Evolutionary conservation across 2,797 vertebrate species (phyloP).

Genomic region (Enteromius viviparus): DNA sequence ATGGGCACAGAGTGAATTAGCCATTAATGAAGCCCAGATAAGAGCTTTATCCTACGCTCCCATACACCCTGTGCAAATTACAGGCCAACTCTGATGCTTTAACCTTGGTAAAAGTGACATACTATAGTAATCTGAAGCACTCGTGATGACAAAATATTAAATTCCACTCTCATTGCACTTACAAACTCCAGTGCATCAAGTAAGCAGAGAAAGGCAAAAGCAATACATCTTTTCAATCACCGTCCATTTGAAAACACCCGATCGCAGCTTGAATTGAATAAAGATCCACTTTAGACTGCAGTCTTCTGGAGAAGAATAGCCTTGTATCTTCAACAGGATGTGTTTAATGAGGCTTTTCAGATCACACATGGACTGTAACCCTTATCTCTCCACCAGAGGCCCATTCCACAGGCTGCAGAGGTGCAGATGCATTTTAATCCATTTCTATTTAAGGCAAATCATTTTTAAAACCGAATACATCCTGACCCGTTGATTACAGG

Average conservation of each 20-base stretch:
- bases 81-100: background rate
- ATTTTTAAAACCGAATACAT: slow-evolving; percentile 20
- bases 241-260: slow-evolving; percentile 56
- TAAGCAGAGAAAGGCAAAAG: slow-evolving; percentile 29
- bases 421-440: slow-evolving; percentile 38
- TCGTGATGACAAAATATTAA: slow-evolving; percentile 22
- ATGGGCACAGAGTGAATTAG: slow-evolving; percentile 15
- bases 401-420: slow-evolving; percentile 26
- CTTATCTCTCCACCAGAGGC: slow-evolving; percentile 24
- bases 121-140: slow-evolving; percentile 9
- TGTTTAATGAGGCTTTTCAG: slow-evolving; percentile 12
- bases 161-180: slow-evolving; percentile 4
- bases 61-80: background rate
- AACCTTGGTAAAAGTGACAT: background rate
- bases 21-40: background rate
- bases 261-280: background rate
- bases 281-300: slow-evolving; percentile 24
- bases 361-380: slow-evolving; percentile 10
- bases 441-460: slow-evolving; percentile 25
- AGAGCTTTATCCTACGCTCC: background rate
- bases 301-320: slow-evolving; percentile 7
- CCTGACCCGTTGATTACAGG: slow-evolving; percentile 39
- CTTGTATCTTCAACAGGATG: background rate
- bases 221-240: slow-evolving; percentile 50
- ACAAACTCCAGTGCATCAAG: background rate